Base-by-base conservation (phyloP, 2,797 vertebrate genomes). In the Helostoma temminkii region DNA sequence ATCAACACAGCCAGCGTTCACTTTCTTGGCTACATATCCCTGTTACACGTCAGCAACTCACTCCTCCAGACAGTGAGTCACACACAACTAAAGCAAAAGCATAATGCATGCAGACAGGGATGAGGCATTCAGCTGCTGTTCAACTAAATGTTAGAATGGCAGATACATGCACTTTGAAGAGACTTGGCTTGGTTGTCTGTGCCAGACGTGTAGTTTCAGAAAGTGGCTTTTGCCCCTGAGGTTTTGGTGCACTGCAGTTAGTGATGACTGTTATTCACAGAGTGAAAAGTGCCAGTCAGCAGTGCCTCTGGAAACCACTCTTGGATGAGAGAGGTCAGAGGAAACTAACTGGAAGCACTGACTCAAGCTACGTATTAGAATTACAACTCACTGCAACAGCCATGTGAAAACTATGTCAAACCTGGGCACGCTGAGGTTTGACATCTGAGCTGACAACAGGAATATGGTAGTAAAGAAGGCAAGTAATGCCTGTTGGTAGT, bases 21-120 rank as follows among this genome's bases (percentile, higher is more conserved):
- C 43, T 54, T 68, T 32, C 56, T 63, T 61, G 59, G 81, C 76
- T 36, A 2, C 34, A 21, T 4, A 19, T 53, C 18, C 55, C 6
- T 28, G 46, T 47, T 58, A 12, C 36, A 39, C 22, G 32, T 53
- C 63, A 63, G 63, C 61, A 11, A 45, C 69, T 67, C 61, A 28
- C 74, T 84, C 76, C 67, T 78, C 61, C 66, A 78, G 78, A 67
- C 66, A 21, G 63, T 70, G 80, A 86, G 82, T 81, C 80, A 56
- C 56, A 24, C 48, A 37, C 69, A 72, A 81, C 76, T 71, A 85
- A 85, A 69, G 68, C 50, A 56, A 32, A 46, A 66, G 42, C 62
- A 68, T 77, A 71, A 82, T 77, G 61, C 76, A 49, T n/a, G 22
- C 71, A 82, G 74, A 66, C 66, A 63, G 58, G 48, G 73, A 48